Evolutionary conservation across 2,797 vertebrate species (phyloP).

Genomic region (Rhynchonycteris naso): DNA sequence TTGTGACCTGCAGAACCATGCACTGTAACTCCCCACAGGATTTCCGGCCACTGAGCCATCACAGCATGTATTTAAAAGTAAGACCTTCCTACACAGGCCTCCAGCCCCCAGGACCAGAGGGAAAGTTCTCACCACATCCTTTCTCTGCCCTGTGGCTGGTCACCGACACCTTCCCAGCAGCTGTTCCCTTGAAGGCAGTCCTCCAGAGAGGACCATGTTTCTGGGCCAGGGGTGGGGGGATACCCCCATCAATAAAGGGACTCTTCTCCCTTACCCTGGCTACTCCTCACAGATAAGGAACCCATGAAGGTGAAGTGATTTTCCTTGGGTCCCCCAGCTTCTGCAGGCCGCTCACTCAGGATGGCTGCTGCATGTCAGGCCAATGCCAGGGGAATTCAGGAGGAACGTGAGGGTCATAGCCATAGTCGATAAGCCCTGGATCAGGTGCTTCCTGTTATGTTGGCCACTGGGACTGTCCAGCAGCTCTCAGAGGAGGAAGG

Average conservation of each 20-base stretch:
- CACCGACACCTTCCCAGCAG: not conserved
- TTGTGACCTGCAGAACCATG: not conserved
- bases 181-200: not conserved
- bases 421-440: not conserved
- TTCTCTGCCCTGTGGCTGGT: not conserved
- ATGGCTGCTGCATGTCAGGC: not conserved
- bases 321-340: not conserved
- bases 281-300: not conserved
- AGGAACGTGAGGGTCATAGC: not conserved
- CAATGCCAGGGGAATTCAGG: conserved; percentile 55
- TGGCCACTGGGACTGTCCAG: not conserved
- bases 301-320: not conserved
- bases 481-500: conserved; percentile 1
- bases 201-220: not conserved
- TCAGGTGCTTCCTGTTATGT: conserved; percentile 78
- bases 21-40: not conserved
- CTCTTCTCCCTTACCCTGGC: not conserved
- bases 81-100: not conserved
- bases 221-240: not conserved
- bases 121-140: conserved; percentile 54
- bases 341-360: not conserved
- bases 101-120: not conserved
- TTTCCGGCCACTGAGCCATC: not conserved
- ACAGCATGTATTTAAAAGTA: not conserved
- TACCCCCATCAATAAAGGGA: not conserved